phyloP scores from a whole-genome alignment of 2,113 vertebrate genomes.

The Holacanthus passer region DNA sequence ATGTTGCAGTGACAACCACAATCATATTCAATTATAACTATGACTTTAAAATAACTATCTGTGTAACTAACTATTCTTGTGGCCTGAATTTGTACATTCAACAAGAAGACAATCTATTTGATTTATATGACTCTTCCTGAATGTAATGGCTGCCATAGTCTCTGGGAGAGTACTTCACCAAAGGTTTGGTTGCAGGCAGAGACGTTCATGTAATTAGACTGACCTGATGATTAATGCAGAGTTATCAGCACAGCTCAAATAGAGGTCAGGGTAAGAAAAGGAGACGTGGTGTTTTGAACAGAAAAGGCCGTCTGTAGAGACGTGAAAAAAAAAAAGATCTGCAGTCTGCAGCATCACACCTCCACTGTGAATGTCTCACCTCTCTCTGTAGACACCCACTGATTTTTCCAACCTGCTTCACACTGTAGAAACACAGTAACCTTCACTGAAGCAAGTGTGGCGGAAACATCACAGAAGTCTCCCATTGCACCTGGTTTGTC shows the following conservation, averaged over 20 bases:
- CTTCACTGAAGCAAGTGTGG: constrained; percentile 16
- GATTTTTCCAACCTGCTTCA: constrained; percentile 40
- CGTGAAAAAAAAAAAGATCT: constrained; percentile 9
- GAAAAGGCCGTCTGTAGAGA: not conserved
- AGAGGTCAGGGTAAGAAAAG: not conserved
- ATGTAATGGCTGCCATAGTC: not conserved
- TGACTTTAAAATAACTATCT: constrained; percentile 27
- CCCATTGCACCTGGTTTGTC: not conserved
- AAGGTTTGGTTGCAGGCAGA: not conserved
- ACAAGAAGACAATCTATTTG: not conserved
- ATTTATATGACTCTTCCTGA: not conserved
- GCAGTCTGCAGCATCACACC: constrained; percentile 57
- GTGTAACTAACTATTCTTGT: not conserved
- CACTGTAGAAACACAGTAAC: constrained; percentile 31
- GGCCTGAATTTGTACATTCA: not conserved
- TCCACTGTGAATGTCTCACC: constrained; percentile 75
- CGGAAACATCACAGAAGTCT: constrained; percentile 32
- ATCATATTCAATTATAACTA: constrained; percentile 1
- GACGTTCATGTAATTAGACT: not conserved
- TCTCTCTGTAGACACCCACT: constrained; percentile 39
- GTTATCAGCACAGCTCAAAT: constrained; percentile 1
- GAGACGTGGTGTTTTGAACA: not conserved
- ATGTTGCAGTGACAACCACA: constrained; percentile 14
- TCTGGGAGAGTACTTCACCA: not conserved
- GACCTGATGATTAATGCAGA: constrained; percentile 12